These are phyloP conservation scores for Alloscopus bannaensis DNA, from an alignment of 2,888 invertebrate species.

Conservation along the genomic window DNA sequence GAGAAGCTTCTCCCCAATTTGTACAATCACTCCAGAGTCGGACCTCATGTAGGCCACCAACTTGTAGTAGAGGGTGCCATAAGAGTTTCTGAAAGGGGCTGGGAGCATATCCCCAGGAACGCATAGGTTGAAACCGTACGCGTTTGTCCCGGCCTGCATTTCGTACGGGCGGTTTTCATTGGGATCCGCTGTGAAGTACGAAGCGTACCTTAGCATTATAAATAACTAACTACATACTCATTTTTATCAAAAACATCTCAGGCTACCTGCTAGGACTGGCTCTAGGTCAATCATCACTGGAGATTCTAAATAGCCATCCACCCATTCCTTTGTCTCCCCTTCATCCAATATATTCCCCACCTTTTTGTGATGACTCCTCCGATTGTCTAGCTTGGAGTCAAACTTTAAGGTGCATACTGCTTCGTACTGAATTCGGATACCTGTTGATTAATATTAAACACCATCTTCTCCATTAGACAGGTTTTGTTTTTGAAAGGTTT, in stretches of 20 bases:
- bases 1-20: constrained; percentile 38
- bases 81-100: constrained; percentile 46
- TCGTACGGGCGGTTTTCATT: constrained; percentile 43
- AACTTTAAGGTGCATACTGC: constrained; percentile 48
- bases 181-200: background rate
- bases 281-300: constrained; percentile 51
- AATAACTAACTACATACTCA: background rate
- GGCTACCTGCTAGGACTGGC: constrained; percentile 38
- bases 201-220: background rate
- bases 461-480: no score
- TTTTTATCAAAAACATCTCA: background rate
- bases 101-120: constrained; percentile 43
- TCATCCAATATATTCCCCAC: constrained; percentile 39
- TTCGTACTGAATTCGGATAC: constrained; percentile 48
- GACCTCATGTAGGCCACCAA: constrained; percentile 48
- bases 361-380: constrained; percentile 37
- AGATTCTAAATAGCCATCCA: constrained; percentile 47
- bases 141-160: constrained; percentile 46
- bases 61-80: constrained; percentile 44
- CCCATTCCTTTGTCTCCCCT: constrained; percentile 24
- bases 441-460: constrained; percentile 12
- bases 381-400: constrained; percentile 48
- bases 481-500: no score
- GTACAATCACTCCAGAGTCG: constrained; percentile 24
- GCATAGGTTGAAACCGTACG: constrained; percentile 45